A percentile compares a stretch with the other conserved stretches of the same genome.
Evolutionary conservation across 2,888 invertebrate genomes (phyloP).

Genomic region (Magallana nippona): DNA sequence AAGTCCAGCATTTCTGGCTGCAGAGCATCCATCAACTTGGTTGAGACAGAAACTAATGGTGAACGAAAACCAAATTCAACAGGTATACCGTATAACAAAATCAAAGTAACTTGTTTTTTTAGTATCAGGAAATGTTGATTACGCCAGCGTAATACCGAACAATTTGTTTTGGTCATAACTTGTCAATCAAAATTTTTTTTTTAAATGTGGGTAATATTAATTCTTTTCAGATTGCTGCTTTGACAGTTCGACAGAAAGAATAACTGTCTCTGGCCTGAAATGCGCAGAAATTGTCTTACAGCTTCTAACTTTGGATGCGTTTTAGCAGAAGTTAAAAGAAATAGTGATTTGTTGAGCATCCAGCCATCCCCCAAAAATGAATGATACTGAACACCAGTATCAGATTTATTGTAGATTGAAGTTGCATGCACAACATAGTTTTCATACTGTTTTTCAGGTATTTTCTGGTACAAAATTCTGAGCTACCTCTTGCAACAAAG

Average conservation of each 20-base stretch:
- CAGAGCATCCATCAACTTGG: not conserved
- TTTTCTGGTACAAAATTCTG: conserved; percentile 22
- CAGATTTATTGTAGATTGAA: not conserved
- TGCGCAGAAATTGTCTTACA: not conserved
- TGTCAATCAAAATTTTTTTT: too few species aligned
- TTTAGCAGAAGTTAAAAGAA: not conserved
- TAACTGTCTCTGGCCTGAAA: not conserved
- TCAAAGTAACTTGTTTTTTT: too few species aligned
- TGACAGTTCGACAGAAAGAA: conserved; percentile 1
- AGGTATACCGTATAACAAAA: not conserved
- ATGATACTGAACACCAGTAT: not conserved
- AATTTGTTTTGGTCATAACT: too few species aligned
- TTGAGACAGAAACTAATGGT: not conserved
- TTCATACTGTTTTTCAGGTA: conserved; percentile 13
- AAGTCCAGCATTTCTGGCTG: conserved; percentile 1
- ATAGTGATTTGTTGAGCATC: not conserved
- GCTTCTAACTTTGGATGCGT: conserved; percentile 6
- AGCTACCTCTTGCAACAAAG: conserved; percentile 38
- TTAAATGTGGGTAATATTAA: too few species aligned
- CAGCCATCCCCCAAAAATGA: too few species aligned
- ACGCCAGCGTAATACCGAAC: not conserved
- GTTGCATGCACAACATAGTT: not conserved
- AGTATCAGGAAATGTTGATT: not conserved
- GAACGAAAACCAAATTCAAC: not conserved
- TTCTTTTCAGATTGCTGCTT: not conserved